Evolutionary conservation across 2,888 invertebrate species (phyloP), one percentile per base, ranked within the genome.

Genomic region (Drosophila koepferae): DNA sequence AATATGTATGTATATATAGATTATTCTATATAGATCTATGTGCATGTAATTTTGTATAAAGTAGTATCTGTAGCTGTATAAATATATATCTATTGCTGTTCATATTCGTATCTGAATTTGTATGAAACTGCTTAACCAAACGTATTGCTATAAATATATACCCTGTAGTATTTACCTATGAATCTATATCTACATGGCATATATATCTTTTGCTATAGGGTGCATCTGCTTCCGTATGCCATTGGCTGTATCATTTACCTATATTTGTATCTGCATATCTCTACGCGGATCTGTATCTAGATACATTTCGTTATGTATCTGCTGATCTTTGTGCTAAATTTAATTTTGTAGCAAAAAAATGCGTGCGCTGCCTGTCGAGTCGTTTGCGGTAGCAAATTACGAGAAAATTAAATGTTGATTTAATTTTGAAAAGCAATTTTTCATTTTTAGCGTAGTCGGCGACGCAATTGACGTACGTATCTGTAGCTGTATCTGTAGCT

Each of bases 341-440:
- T 86, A 86, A 86, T 87, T 87, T 90, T 84, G 88, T 86, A 81
- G 87, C 20, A 20, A 20, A 87, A 89, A 90, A 90, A 89, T 89
- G 90, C 90, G 90, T 83, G 88, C 59, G 88, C 69, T 78, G 80
- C 80, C 71, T 81, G 82, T 60, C 82, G 82, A 72, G 79, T 68
- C 49, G 63, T 55, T 41, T 78, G 76, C 88, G 75, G 87, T 84
- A 89, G 90, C 90, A 84, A 90, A 84, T 84, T 84, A 84, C 89
- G 90, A 89, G 90, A 84, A 84, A 84, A 84, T 90, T 89, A 86
- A 86, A 86, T 86, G 85, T 90, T 86, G 85, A 86, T 86, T 86
- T 86, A 90, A 86, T 86, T 86, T 86, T 90, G 85, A 86, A 86
- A 90, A 90, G 85, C 85, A 86, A 86, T 86, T 86, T 86, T 86